A percentile compares a stretch with the other conserved stretches of the same genome.
Evolutionary conservation across 1,140 invertebrate genomes (phyloP).

Genomic region (Drosophila trapezifrons): DNA sequence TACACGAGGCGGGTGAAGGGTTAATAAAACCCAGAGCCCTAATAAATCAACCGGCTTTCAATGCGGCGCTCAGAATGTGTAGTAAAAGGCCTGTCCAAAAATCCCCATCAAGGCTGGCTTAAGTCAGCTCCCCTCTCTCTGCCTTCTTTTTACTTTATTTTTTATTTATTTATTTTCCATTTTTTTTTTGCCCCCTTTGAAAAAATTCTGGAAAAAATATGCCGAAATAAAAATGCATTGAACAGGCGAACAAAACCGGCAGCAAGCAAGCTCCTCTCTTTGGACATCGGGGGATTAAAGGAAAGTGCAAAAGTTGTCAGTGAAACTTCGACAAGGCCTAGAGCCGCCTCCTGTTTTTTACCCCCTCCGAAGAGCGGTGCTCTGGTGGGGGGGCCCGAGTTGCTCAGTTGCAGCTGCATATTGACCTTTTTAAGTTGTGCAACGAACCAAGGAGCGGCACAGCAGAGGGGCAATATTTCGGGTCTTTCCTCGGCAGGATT

Average conservation of each 20-base stretch:
- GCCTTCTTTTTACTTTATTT: background rate
- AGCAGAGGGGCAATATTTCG: constrained; percentile 8
- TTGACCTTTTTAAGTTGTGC: constrained; percentile 67
- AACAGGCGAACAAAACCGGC: constrained; percentile 60
- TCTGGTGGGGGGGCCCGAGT: background rate
- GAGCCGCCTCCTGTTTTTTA: background rate
- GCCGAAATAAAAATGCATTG: constrained; percentile 70
- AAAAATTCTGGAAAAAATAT: constrained; percentile 58
- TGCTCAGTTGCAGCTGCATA: constrained; percentile 35
- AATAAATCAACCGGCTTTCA: constrained; percentile 39
- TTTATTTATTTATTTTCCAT: background rate
- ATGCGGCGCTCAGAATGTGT: constrained; percentile 40
- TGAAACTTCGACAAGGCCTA: constrained; percentile 44
- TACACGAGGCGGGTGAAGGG: constrained; percentile 3
- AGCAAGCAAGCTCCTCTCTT: constrained; percentile 33
- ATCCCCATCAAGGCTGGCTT: background rate
- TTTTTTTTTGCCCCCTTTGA: constrained; percentile 1
- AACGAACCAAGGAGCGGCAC: constrained; percentile 48
- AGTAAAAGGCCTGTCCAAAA: constrained; percentile 12
- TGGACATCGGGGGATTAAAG: constrained; percentile 5
- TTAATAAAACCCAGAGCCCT: constrained; percentile 26
- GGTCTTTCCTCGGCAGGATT: constrained; percentile 34
- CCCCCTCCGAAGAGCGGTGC: background rate
- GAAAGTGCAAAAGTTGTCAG: constrained; percentile 21
- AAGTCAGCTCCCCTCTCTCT: background rate